Evolutionary conservation across 1,140 invertebrate genomes (phyloP), one percentile per base, ranked within the genome.

Genomic region (Orchesella cincta): DNA sequence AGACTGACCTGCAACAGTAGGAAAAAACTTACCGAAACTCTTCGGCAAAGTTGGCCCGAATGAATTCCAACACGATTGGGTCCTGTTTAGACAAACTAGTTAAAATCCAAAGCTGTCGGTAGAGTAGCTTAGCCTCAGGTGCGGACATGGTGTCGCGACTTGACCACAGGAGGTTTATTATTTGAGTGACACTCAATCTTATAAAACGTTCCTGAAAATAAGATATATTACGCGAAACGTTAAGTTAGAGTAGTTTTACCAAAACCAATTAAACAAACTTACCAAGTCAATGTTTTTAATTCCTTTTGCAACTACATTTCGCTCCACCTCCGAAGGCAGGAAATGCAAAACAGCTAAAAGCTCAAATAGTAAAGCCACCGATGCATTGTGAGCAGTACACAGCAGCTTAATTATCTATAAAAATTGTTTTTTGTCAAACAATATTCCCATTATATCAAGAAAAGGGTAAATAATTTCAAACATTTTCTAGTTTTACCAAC

Each of bases 1-100:
- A 14, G 54, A n/a, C n/a, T 23, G 3, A 12, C n/a, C 54, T 16
- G 23, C 5, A 57, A 18, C 23, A 14, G 5, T 18, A 26, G 8
- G 14, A 71, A 31, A 35, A 23, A 34, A 76, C 80, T 77, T 78
- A 81, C 81, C 77, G 67, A 70, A 81, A 81, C 39, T 81, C 81
- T 77, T 81, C 81, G 73, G 36, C 78, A 73, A 77, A 81, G 16
- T 72, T 76, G 3, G 29, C 26, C 29, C 51, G 76, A 46, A 81
- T 36, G 64, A 79, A 79, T 5, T 39, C 39, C 52, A 73, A 77
- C 34, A 79, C 62, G 39, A 12, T 28, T 28, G 64, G 28, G 39
- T 78, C 52, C n/a, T 74, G 54, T 18, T 73, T 73, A 46, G 62
- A 12, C 31, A 81, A 54, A 14, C 39, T 77, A 26, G 54, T 33